These are phyloP conservation scores for Chymomyza amoena DNA, from an alignment of 2,888 invertebrate species.

Conservation along the genomic window DNA sequence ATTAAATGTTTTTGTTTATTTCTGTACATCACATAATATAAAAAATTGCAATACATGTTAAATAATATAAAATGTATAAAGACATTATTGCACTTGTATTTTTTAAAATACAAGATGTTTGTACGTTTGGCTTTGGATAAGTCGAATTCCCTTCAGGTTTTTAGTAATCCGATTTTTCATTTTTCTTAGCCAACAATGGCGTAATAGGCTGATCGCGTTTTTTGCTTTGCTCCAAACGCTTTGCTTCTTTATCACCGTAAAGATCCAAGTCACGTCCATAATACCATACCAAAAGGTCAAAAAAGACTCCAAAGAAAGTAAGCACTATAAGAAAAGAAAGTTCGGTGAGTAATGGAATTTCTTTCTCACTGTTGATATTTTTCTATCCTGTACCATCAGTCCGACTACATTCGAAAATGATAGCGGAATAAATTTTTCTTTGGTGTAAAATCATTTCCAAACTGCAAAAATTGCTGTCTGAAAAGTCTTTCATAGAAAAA, in stretches of 20 bases:
- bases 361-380: background rate
- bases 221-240: conserved; percentile 53
- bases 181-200: conserved; percentile 65
- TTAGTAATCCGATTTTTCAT: conserved; percentile 26
- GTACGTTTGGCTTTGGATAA: conserved; percentile 48
- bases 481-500: too few species aligned
- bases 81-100: conserved; percentile 14
- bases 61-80: conserved; percentile 15
- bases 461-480: too few species aligned
- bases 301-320: conserved; percentile 81
- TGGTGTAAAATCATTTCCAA: too few species aligned
- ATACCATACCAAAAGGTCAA: conserved; percentile 82
- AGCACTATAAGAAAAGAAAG: conserved; percentile 78
- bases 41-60: background rate
- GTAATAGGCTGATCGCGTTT: conserved; percentile 68
- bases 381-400: background rate
- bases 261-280: conserved; percentile 82
- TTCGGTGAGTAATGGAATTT: background rate
- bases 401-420: too few species aligned
- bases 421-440: too few species aligned
- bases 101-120: conserved; percentile 38
- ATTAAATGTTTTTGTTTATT: background rate
- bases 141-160: background rate
- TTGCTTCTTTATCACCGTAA: conserved; percentile 79
- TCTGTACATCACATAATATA: conserved; percentile 7